phyloP scores from a whole-genome alignment of 1,140 invertebrate genomes.

The Maniola jurtina region DNA sequence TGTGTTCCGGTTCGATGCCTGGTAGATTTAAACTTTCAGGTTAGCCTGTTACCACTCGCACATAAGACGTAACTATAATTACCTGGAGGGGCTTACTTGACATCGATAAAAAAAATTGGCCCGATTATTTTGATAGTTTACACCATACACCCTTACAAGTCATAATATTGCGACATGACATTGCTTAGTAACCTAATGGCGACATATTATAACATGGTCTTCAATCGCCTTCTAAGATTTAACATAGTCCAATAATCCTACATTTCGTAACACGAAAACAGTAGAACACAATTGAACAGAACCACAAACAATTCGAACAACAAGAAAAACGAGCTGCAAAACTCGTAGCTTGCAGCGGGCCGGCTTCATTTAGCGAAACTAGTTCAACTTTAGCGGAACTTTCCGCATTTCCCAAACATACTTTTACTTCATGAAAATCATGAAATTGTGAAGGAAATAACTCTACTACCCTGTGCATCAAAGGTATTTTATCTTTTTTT shows the following conservation, averaged over 20 bases:
- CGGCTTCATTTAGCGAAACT: conserved; percentile 2
- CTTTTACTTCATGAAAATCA: conserved; percentile 1
- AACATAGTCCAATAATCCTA: not conserved
- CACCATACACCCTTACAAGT: too few species aligned
- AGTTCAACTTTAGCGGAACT: conserved; percentile 7
- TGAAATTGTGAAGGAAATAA: not conserved
- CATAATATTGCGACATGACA: too few species aligned
- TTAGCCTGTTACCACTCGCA: too few species aligned
- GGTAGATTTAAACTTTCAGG: too few species aligned
- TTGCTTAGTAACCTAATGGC: too few species aligned
- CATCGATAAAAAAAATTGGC: too few species aligned
- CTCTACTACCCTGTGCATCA: not conserved
- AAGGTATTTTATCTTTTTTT: not conserved
- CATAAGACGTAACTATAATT: too few species aligned
- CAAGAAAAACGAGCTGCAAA: conserved; percentile 3
- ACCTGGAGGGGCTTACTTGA: too few species aligned
- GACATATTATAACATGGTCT: too few species aligned
- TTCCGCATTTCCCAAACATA: not conserved
- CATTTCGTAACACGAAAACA: not conserved
- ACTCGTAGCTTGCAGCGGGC: not conserved
- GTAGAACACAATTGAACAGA: not conserved
- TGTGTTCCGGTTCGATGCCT: too few species aligned
- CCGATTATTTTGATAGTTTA: too few species aligned
- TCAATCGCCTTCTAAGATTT: too few species aligned
- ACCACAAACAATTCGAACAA: conserved; percentile 4